Evolutionary conservation across 2,888 invertebrate species (phyloP), one percentile per base, ranked within the genome.

Genomic region (Plebejus anna): DNA sequence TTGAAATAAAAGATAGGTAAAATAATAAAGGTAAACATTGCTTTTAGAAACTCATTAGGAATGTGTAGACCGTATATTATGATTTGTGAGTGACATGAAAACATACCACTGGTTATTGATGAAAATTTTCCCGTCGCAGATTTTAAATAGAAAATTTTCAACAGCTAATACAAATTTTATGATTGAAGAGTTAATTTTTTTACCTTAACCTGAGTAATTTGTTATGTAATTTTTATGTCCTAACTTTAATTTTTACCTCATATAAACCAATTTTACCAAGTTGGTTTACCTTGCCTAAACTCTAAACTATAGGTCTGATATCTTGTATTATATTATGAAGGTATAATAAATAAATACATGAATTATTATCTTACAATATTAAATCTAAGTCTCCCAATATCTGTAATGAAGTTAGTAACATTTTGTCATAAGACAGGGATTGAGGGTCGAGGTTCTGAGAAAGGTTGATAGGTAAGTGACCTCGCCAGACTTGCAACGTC

Each of bases 391-490:
- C 9, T 11, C 28, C 28, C 61, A 61, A 61, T 61, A 61, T 28
- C 9, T 61, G 22, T 61, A 28, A 61, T 61, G 22, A 61, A 61
- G 9, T 28, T 61, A 28, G 22, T 61, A 61, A 59, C 11, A 55
- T 73, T 73, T 73, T 51, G 51, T 32, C 11, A 32, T 55, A 32
- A 55, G 51, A 55, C 73, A 16, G 73, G 13, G 32, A 5, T 66
- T 32, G 66, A 42, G 71, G 55, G 55, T 73, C 73, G 73, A 32
- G 51, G 73, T 55, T 73, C 73, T 55, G 73, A 36, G 73, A 73
- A 55, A 73, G 73, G 73, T 73, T 73, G 73, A 51, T 73, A 51
- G 73, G 73, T 73, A 55, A 32, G 73, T 73, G 73, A 73, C 73
- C 73, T 55, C 73, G 73, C 51, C 73, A 73, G 73, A 73, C 73